Percentiles rank a stretch among this genome's conserved stretches.
Evolutionary conservation across 2,113 vertebrate genomes (phyloP).

Genomic region (Phrynosoma platyrhinos): DNA sequence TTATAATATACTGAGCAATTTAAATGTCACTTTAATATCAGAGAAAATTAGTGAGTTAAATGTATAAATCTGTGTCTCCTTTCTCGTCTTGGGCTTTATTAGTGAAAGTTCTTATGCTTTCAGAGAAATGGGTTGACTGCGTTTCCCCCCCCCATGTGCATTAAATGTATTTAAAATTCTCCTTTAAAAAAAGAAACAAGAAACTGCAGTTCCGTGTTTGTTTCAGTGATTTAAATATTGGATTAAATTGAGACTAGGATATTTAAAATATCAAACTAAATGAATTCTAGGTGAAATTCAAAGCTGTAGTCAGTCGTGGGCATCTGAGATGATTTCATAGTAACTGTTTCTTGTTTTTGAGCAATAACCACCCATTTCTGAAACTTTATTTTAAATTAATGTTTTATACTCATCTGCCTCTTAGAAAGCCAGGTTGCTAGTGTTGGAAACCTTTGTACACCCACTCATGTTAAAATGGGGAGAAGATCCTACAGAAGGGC

Average conservation of each 20-base stretch:
- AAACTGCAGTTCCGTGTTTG: not conserved
- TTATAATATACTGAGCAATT: slow-evolving; percentile 70
- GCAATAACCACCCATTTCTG: not conserved
- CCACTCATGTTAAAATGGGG: too few species aligned
- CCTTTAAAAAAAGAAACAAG: not conserved
- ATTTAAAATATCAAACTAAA: not conserved
- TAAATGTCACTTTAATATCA: slow-evolving; percentile 57
- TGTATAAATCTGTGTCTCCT: slow-evolving; percentile 4
- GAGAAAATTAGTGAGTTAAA: slow-evolving; percentile 51
- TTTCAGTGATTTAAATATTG: not conserved
- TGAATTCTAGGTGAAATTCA: not conserved
- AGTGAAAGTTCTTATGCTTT: slow-evolving; percentile 6
- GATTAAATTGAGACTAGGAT: not conserved
- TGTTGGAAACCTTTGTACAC: not conserved
- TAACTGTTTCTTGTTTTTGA: slow-evolving; percentile 11
- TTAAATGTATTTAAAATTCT: slow-evolving; percentile 14
- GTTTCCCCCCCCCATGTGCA: rapidly evolving
- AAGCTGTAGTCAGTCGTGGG: not conserved
- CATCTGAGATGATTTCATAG: not conserved
- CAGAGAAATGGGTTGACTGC: not conserved
- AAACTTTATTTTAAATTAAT: slow-evolving; percentile 9
- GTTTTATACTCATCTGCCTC: too few species aligned
- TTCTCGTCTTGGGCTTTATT: slow-evolving; percentile 26
- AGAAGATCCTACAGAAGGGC: too few species aligned
- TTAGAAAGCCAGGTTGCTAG: too few species aligned